Base-by-base conservation (phyloP, 1,140 invertebrate genomes). In the Apolygus lucorum region DNA sequence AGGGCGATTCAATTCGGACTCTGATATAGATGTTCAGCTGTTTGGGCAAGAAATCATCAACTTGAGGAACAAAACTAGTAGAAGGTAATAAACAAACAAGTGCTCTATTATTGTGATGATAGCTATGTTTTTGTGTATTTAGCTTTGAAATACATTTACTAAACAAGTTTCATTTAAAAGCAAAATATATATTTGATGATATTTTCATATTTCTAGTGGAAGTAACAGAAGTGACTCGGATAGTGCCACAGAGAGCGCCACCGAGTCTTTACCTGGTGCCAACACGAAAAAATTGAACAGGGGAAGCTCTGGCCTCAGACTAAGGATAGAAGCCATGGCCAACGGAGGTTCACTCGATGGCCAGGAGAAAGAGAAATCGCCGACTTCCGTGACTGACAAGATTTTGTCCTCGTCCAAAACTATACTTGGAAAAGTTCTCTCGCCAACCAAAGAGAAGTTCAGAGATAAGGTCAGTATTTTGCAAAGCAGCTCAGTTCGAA, bases 351-450 rank as follows among this genome's bases (percentile, higher is more conserved):
- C 28, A 24, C 26, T 27, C 17, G 26, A 54, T 68, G 67, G 25
- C 68, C 1, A 49, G 66, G 28, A 77, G 73, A 77, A 77, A 69
- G 81, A 82, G 67, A 79, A 78, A 73, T 82, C 81, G 17, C 81
- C 81, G 0, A 79, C 78, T 0, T 81, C 82, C 59, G 84, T 88
- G 21, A 88, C 89, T 72, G 89, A 89, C 72, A 85, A 89, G 74
- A 85, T 90, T 74, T 74, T 91, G 17, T 83, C 86, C 1, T 85
- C 88, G 71, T 90, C 89, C 1, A 91, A 91, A 77, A 89, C 81
- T 76, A 86, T 91, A 71, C 79, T 92, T 67, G 89, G 87, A 26
- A 91, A 91, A 80, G 88, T 91, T 73, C 80, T 91, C 4, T 91
- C 89, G 0, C 90, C 90, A 0, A 84, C 86, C 0, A 87, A 86